Conservation (phyloP, 1,140 invertebrate genomes). For the Plectrocnemia conspersa region DNA sequence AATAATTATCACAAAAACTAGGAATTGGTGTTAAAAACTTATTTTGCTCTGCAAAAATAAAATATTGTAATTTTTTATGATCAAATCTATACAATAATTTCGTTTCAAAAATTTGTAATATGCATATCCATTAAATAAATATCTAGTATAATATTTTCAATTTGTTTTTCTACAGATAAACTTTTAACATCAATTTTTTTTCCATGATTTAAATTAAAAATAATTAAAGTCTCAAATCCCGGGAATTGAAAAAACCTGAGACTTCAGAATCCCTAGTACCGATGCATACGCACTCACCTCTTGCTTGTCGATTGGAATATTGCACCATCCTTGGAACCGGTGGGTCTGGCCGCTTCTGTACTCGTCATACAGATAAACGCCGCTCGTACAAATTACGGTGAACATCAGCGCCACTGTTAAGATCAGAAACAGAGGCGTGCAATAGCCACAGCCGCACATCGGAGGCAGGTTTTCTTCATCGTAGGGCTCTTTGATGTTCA, state of each 20-base stretch:
- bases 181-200: too few relatives aligned
- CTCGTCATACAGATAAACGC: conserved; percentile 72
- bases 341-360: conserved; percentile 59
- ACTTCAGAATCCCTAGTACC: too few relatives aligned
- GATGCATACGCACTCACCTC: conserved; percentile 28
- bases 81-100: conserved; percentile 36
- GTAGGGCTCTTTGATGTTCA: conserved; percentile 22
- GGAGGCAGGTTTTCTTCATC: conserved; percentile 11
- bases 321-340: conserved; percentile 62
- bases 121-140: conserved; percentile 38
- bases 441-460: conserved; percentile 23
- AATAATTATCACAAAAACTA: too few relatives aligned
- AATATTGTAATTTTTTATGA: too few relatives aligned
- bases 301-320: conserved; percentile 57
- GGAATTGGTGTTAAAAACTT: conserved; percentile 40
- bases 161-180: not conserved
- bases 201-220: not conserved
- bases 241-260: too few relatives aligned
- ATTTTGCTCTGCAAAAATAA: conserved; percentile 37
- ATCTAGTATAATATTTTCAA: conserved; percentile 3
- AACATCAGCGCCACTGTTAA: conserved; percentile 68
- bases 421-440: conserved; percentile 48
- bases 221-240: too few relatives aligned
- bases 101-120: conserved; percentile 36
- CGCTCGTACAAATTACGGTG: conserved; percentile 69